Percentiles rank a stretch among this genome's conserved stretches.
These are phyloP conservation scores for Disparrhopalites patrizii DNA, from an alignment of 2,888 invertebrate genomes.

Conservation along the genomic window DNA sequence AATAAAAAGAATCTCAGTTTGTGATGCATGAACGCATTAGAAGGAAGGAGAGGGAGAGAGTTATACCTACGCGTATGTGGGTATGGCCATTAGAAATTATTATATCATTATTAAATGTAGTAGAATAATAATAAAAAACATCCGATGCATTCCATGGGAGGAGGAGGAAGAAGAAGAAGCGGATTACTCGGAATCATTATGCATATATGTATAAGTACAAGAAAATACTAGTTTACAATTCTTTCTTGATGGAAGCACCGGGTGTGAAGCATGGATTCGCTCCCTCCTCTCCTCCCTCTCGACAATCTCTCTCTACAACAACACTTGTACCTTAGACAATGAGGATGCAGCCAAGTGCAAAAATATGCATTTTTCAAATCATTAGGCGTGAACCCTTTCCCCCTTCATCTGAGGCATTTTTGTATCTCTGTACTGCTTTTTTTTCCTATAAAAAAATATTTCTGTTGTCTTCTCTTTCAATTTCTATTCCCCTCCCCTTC, in stretches of 20 bases:
- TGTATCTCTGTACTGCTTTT: background rate
- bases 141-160: background rate
- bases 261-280: background rate
- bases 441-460: background rate
- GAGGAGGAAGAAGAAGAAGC: no score
- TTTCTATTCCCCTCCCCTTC: background rate
- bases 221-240: no score
- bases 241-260: background rate
- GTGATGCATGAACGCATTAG: no score
- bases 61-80: no score
- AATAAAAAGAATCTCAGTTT: no score
- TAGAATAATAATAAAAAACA: no score
- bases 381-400: slow-evolving; percentile 11
- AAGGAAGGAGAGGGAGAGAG: no score
- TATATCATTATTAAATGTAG: no score
- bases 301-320: background rate
- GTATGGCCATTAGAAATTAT: no score
- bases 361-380: slow-evolving; percentile 22
- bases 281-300: background rate
- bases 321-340: background rate
- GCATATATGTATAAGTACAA: no score
- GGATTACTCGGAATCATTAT: no score
- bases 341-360: slow-evolving; percentile 17
- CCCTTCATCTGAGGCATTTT: background rate
- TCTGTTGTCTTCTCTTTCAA: background rate